Evolutionary conservation across 2,113 vertebrate species (phyloP).

Genomic region (Morone saxatilis): DNA sequence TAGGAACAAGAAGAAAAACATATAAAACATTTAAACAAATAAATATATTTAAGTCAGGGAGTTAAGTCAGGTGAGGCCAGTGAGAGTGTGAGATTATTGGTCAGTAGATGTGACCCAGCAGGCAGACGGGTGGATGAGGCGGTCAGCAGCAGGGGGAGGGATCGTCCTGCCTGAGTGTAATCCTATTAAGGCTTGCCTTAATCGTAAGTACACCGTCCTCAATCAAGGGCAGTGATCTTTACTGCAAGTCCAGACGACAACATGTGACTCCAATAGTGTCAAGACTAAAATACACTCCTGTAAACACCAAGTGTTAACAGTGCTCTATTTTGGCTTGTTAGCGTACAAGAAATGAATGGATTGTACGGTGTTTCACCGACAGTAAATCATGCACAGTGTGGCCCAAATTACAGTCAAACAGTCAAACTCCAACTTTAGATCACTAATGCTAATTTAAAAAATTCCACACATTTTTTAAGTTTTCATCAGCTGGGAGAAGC

Average conservation of each 20-base stretch:
- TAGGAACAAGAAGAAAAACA: no score
- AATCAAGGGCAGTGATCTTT: conserved; percentile 56
- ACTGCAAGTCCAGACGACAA: conserved; percentile 5
- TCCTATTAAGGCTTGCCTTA: conserved; percentile 72
- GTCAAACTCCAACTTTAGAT: background rate
- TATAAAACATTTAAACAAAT: no score
- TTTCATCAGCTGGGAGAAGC: background rate
- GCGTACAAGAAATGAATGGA: background rate
- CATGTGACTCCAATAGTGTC: conserved; percentile 29
- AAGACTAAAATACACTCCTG: background rate
- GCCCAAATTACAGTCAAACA: background rate
- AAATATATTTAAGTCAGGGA: background rate
- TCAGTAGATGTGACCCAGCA: conserved; percentile 5
- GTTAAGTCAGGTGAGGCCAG: conserved; percentile 9
- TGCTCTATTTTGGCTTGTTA: background rate
- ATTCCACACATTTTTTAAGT: no score
- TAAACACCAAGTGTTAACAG: background rate
- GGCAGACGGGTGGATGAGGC: conserved; percentile 11
- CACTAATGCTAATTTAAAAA: no score
- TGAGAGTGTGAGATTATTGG: conserved; percentile 33
- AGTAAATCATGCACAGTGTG: background rate
- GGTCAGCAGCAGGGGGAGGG: conserved; percentile 35
- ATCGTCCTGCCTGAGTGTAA: conserved; percentile 50
- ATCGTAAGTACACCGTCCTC: conserved; percentile 53
- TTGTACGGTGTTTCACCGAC: background rate